Base-by-base conservation (phyloP, 2,888 invertebrate species). In the Smittia sp. region DNA sequence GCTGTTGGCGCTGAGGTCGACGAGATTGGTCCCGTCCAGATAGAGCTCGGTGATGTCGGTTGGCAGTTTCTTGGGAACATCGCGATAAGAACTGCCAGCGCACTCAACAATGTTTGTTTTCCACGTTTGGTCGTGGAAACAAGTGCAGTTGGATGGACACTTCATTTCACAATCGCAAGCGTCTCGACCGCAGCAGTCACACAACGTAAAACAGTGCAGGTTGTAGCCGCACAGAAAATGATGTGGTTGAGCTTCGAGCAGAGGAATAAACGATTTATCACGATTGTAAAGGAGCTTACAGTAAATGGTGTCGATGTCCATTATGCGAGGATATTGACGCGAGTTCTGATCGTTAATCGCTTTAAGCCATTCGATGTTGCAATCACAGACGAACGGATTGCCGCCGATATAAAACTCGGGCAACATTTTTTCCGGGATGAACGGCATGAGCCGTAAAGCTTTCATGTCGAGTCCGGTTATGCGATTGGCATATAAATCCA, bases 101-200 rank as follows among this genome's bases (percentile, higher is more conserved):
- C 96, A 96, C 82, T 94, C 94, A 77, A 96, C 95, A 77, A 96
- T 92, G 81, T 96, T 96, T 1, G 93, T 92, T 20, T 92, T 90
- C 94, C 96, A 96, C 73, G 92, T 90, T 79, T 93, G 92, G 84
- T 97, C 96, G 81, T 95, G 94, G 85, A 94, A 96, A 81, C 97
- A 97, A 75, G 92, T 92, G 85, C 97, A 97, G 81, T 94, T 94
- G 63, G 87, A 87, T 66, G 97, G 97, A 81, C 97, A 97, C 77
- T 93, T 94, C 93, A 96, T 96, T 85, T 96, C 94, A 85, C 97
- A 97, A 84, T 97, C 97, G 85, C 97, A 97, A 72, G 94, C 94
- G 82, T 95, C 96, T 83, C 94, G 97, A 82, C 96, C 95, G 84
- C 97, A 97, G 84, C 97, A 97, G 80, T 94, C 94, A 80, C 97